Evolutionary conservation across 2,888 invertebrate genomes (phyloP).

Genomic region (Scaptomyza polygonia): DNA sequence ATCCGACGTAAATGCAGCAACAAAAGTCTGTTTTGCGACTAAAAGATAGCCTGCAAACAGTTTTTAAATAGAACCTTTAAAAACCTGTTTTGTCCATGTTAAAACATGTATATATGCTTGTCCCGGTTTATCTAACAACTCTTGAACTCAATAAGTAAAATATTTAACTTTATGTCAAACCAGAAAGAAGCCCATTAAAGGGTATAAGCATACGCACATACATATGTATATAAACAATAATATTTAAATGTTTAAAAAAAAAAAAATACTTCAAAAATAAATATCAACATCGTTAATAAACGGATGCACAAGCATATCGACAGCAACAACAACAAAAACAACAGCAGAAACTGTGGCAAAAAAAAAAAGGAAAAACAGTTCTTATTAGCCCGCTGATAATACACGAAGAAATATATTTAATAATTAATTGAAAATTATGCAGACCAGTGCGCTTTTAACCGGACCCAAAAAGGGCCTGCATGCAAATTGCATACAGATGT

Average conservation of each 20-base stretch:
- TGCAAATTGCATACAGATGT: conserved; percentile 38
- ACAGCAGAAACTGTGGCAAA: conserved; percentile 20
- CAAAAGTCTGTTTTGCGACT: conserved; percentile 12
- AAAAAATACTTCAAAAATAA: conserved; percentile 44
- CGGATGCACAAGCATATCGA: conserved; percentile 62
- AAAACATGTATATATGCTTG: background rate
- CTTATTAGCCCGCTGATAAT: conserved; percentile 69
- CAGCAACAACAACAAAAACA: conserved; percentile 30
- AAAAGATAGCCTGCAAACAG: conserved; percentile 12
- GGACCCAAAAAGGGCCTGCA: conserved; percentile 22
- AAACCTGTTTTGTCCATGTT: no score
- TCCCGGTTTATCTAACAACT: background rate
- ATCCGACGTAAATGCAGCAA: conserved; percentile 23
- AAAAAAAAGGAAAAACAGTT: no score
- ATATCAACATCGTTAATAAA: conserved; percentile 54
- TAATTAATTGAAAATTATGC: conserved; percentile 73
- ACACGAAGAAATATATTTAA: conserved; percentile 61
- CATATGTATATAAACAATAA: conserved; percentile 20
- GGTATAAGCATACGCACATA: conserved; percentile 11
- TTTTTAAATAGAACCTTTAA: background rate
- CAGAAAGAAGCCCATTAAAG: background rate
- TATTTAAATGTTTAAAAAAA: conserved; percentile 48
- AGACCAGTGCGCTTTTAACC: conserved; percentile 58
- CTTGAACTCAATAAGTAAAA: no score
- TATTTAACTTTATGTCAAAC: no score